Evolutionary conservation across 2,888 invertebrate genomes (phyloP).

Genomic region (Melinaea menophilus): DNA sequence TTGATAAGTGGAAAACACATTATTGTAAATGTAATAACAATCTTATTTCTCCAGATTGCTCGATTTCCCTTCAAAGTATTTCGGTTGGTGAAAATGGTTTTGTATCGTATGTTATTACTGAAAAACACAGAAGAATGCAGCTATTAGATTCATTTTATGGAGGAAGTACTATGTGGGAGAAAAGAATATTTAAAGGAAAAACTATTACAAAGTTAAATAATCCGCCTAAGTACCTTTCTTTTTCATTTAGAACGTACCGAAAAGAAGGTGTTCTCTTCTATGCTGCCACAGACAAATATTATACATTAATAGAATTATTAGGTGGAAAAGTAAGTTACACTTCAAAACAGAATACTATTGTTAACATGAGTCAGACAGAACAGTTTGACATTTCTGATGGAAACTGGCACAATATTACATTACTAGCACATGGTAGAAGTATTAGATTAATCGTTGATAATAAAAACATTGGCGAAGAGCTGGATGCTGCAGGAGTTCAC

Average conservation of each 20-base stretch:
- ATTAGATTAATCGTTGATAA: slow-evolving; percentile 85
- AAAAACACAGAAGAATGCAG: slow-evolving; percentile 92
- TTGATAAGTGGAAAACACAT: slow-evolving; percentile 90
- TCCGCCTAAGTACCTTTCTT: slow-evolving; percentile 85
- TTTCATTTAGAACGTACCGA: slow-evolving; percentile 89
- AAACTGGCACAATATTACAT: slow-evolving; percentile 91
- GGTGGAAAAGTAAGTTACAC: slow-evolving; percentile 88
- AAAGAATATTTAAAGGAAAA: slow-evolving; percentile 54
- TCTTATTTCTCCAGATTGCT: slow-evolving; percentile 88
- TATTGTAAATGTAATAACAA: slow-evolving; percentile 84
- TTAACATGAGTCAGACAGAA: slow-evolving; percentile 88
- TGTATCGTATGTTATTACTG: slow-evolving; percentile 87
- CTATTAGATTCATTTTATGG: slow-evolving; percentile 87
- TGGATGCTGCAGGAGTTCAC: slow-evolving; percentile 91
- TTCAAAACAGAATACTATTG: slow-evolving; percentile 86
- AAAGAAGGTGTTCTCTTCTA: slow-evolving; percentile 90
- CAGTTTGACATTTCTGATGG: slow-evolving; percentile 85
- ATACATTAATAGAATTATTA: slow-evolving; percentile 87
- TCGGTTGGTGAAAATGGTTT: slow-evolving; percentile 87
- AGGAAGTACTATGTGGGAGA: slow-evolving; percentile 84
- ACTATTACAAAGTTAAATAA: slow-evolving; percentile 53
- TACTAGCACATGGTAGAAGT: slow-evolving; percentile 83
- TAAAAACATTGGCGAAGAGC: slow-evolving; percentile 86
- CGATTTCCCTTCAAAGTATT: slow-evolving; percentile 86
- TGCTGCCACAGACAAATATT: slow-evolving; percentile 91